phyloP scores from a whole-genome alignment of 1,140 invertebrate genomes.

The Aphis craccivora region DNA sequence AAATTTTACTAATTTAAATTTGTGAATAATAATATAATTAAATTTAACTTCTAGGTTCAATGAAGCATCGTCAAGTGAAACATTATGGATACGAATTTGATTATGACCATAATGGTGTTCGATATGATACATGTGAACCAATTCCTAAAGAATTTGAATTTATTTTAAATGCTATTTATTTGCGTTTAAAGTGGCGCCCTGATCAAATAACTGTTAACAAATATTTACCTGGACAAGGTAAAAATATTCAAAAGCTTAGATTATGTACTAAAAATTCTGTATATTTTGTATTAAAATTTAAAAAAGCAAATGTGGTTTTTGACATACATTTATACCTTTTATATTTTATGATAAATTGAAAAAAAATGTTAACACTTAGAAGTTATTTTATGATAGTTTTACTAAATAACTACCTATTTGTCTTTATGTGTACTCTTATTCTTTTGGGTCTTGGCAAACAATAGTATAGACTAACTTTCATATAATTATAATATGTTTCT shows the following conservation, averaged over 20 bases:
- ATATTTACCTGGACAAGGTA: conserved; percentile 91
- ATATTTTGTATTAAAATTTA: neutral
- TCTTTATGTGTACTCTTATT: neutral
- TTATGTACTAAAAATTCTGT: neutral
- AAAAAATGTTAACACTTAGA: neutral
- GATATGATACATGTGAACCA: conserved; percentile 69
- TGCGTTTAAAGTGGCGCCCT: conserved; percentile 66
- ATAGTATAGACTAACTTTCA: neutral
- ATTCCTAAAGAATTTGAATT: conserved; percentile 78
- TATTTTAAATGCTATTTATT: conserved; percentile 67
- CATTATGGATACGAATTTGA: conserved; percentile 95
- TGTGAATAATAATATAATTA: conserved; percentile 46
- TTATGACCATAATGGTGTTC: conserved; percentile 88
- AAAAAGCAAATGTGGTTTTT: neutral
- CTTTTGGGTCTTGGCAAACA: neutral
- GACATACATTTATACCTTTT: neutral
- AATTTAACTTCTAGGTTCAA: conserved; percentile 62
- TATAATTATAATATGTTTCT: conserved; percentile 49
- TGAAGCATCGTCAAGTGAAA: conserved; percentile 88
- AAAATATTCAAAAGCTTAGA: neutral
- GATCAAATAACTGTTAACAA: conserved; percentile 94
- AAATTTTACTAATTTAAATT: conserved; percentile 24
- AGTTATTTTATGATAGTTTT: neutral
- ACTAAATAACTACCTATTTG: neutral
- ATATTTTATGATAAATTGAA: neutral